phyloP scores from a whole-genome alignment of 2,888 invertebrate genomes.

The Cetonia aurata region DNA sequence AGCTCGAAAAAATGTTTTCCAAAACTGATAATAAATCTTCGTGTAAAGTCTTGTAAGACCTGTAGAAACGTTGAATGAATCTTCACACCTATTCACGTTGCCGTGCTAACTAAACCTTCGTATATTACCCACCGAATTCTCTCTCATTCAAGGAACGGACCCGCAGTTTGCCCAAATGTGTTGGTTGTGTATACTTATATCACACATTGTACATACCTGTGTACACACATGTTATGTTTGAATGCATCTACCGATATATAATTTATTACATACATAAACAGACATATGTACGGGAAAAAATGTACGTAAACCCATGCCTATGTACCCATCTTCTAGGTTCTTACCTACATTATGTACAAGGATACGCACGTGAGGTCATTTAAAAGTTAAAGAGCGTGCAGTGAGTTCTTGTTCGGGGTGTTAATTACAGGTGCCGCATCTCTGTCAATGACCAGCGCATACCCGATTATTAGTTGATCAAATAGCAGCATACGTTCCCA shows the following conservation, averaged over 20 bases:
- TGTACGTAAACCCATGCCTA: background rate
- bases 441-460: conserved; percentile 58
- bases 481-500: conserved; percentile 53
- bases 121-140: conserved; percentile 3
- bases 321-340: background rate
- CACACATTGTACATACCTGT: background rate
- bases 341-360: background rate
- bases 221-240: background rate
- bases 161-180: conserved; percentile 4
- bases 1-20: too few species aligned
- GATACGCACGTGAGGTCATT: conserved; percentile 52
- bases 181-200: background rate
- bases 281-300: background rate
- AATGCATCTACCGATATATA: background rate
- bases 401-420: conserved; percentile 57
- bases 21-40: too few species aligned
- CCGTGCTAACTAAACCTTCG: conserved; percentile 22
- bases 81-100: conserved; percentile 22
- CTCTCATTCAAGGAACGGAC: conserved; percentile 16
- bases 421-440: conserved; percentile 60
- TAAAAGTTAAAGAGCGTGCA: conserved; percentile 59
- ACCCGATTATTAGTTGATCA: conserved; percentile 58
- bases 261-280: background rate
- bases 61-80: conserved; percentile 28
- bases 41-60: background rate